Evolutionary conservation across 2,888 invertebrate genomes (phyloP), one percentile per base, ranked within the genome.

Genomic region (Tenodera sinensis): DNA sequence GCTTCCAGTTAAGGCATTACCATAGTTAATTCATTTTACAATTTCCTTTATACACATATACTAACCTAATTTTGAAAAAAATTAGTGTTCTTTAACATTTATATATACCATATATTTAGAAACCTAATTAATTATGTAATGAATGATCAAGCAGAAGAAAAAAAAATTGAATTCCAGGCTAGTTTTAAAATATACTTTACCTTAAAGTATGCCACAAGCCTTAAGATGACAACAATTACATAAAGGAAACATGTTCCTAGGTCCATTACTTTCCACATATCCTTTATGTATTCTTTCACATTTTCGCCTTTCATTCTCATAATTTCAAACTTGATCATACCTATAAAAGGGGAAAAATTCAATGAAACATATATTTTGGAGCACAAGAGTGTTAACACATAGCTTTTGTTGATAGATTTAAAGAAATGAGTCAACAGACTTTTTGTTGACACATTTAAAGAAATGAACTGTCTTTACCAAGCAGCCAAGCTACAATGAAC

Each of bases 251-350:
- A 99, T 90, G 99, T 99, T 91, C 99, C 98, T 93, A 99, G 99
- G 94, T 99, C 99, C 92, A 99, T 97, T 90, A 99, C 98, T 94
- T 99, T 99, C 99, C 99, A 99, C 98, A 99, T 99, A 93, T 99
- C 99, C 92, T 98, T 97, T 90, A 98, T 96, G 94, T 99, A 99
- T 93, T 99, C 99, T 92, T 98, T 97, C 90, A 99, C 94, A 0
- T 99, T 99, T 92, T 98, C 98, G 93, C 99, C 98, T 99, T 99
- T 99, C 90, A 99, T 94, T 87, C 99, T 99, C 93, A 99, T 99
- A 92, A 99, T 98, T 94, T 99, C 99, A 92, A 98, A 98, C 99
- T 99, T 99, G 92, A 99, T 98, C 92, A 99, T 94, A 89, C 99
- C 99, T 98, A 93, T 71, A 71, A 71, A 20, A 71, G 20, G 15